phyloP scores from a whole-genome alignment of 2,113 vertebrate genomes.

The Gavialis gangeticus region DNA sequence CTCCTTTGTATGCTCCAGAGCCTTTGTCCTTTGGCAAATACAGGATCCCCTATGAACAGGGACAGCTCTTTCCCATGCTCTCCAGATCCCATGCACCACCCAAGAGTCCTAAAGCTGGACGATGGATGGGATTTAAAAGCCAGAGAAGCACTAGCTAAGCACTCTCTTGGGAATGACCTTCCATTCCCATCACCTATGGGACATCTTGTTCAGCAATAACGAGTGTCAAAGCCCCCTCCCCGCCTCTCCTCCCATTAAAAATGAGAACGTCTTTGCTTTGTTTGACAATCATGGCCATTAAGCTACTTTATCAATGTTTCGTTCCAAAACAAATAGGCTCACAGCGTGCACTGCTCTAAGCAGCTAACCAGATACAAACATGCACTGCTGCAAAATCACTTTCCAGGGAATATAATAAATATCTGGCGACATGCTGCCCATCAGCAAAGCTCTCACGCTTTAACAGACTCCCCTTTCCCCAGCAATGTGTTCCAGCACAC shows the following conservation, averaged over 20 bases:
- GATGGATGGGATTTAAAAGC: no score
- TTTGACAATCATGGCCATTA: constrained; percentile 1
- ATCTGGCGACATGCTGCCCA: rapidly evolving
- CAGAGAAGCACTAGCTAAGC: no score
- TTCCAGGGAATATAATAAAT: rapidly evolving
- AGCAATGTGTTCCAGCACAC: rapidly evolving
- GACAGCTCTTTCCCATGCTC: not conserved
- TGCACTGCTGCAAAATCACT: not conserved
- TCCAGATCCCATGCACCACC: rapidly evolving
- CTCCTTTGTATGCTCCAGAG: not conserved
- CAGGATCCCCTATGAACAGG: not conserved
- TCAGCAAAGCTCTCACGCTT: rapidly evolving
- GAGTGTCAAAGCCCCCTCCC: not conserved
- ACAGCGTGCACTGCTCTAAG: not conserved
- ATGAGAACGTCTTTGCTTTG: not conserved
- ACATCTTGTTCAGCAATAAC: not conserved
- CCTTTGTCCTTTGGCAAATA: no score
- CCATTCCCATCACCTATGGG: not conserved
- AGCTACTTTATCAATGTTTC: not conserved
- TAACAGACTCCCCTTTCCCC: not conserved
- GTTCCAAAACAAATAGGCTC: rapidly evolving
- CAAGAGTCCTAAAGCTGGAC: no score
- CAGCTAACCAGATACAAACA: not conserved
- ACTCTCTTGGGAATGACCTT: not conserved
- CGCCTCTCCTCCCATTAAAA: rapidly evolving